Conservation (phyloP, 2,888 invertebrate genomes). For the Liopterus haemorrhoidalis region DNA sequence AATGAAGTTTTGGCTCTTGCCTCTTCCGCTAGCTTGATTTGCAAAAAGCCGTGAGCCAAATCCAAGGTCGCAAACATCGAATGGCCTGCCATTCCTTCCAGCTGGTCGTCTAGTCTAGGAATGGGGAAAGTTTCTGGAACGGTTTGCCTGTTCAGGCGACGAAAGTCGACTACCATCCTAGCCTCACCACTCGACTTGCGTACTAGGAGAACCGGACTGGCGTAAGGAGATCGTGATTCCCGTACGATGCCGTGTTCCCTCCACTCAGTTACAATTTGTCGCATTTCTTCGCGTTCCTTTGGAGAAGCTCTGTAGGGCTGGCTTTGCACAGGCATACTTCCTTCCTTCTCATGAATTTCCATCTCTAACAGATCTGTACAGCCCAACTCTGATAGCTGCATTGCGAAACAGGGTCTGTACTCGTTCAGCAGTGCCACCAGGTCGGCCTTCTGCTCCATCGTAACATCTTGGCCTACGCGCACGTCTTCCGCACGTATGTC, state of each 20-base stretch:
- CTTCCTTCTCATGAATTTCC: conserved; percentile 8
- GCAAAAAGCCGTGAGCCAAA: conserved; percentile 26
- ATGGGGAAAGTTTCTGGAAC: conserved; percentile 21
- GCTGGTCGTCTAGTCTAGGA: conserved; percentile 24
- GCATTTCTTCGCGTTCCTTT: conserved; percentile 20
- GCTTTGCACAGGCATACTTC: conserved; percentile 6
- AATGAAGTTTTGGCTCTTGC: conserved; percentile 25
- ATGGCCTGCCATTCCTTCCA: conserved; percentile 11
- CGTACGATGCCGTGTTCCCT: conserved; percentile 22
- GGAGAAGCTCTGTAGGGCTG: conserved; percentile 21
- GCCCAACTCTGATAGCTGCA: conserved; percentile 11
- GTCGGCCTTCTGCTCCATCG: too few relatives aligned
- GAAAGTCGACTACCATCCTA: conserved; percentile 28
- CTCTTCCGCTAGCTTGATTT: conserved; percentile 22
- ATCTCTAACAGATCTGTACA: conserved; percentile 18
- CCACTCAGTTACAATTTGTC: conserved; percentile 26
- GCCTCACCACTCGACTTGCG: conserved; percentile 25
- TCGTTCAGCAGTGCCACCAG: conserved; percentile 14
- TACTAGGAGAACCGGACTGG: conserved; percentile 27
- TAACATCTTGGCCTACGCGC: too few relatives aligned
- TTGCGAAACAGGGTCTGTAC: conserved; percentile 16
- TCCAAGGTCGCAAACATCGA: background rate
- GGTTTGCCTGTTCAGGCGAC: conserved; percentile 24
- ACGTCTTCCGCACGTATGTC: too few relatives aligned
- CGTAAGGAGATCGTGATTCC: conserved; percentile 22